Base-by-base conservation (phyloP, 2,888 invertebrate genomes). In the Oligia fasciuncula region DNA sequence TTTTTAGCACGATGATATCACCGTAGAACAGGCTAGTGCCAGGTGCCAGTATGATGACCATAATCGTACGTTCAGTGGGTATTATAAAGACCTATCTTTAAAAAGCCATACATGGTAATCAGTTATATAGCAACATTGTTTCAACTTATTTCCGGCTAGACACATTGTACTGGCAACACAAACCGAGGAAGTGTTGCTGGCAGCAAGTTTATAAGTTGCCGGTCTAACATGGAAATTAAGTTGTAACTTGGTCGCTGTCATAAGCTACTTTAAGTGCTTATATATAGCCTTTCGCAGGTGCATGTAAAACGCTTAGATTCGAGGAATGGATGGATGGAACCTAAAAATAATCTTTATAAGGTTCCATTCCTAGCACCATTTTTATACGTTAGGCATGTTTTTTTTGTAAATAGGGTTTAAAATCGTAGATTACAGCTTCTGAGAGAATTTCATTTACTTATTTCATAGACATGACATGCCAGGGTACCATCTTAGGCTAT, bases 1-100 rank as follows among this genome's bases (percentile, higher is more conserved):
- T 57, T 80, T 69, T 80, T 80, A 14, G 77, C 29, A 54, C 17
- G 72, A 68, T 81, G 76, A 83, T 4, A 72, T 83, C 85, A 80
- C 35, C 11, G 4, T 68, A 57, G 11, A 54, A 17, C 75, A 11
- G 46, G 46, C 60, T 49, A 49, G 13, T 23, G 51, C 40, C 13
- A 49, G 29, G 2, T 43, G 17, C 2, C 5, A 43, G 43, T 43
- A 40, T 51, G 19, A 40, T 57, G 54, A 49, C 29, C 63, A 57
- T 19, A 57, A n/a, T 29, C 23, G 13, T n/a, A 17, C 23, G 19
- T 19, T 14, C 11, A 80, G 46, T 1, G 29, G 19, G 43, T 29
- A 29, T 8, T 54, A 54, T 29, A 54, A 62, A 76, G n/a, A 14
- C n/a, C 8, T 73, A 57, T 14, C 6, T 11, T 9, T 35, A 19